phyloP scores from a whole-genome alignment of 2,888 invertebrate genomes.

The Calameuta pallipes region DNA sequence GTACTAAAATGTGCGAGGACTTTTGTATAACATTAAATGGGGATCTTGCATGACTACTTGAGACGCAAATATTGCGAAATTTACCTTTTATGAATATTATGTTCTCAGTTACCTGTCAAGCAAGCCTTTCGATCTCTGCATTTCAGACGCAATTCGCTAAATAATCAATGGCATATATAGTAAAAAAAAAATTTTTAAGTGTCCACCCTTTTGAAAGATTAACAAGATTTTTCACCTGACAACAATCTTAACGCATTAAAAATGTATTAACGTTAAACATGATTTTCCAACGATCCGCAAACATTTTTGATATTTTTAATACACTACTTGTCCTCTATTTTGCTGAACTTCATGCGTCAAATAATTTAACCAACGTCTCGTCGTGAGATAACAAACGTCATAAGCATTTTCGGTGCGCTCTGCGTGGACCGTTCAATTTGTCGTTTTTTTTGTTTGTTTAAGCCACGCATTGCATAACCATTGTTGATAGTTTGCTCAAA shows the following conservation, averaged over 20 bases:
- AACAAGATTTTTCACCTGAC: not conserved
- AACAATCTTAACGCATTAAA: not conserved
- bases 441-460: not conserved
- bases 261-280: not conserved
- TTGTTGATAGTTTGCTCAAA: not conserved
- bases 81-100: not conserved
- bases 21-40: constrained; percentile 3
- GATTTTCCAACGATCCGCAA: not conserved
- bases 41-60: not conserved
- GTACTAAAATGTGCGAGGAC: not conserved
- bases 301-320: not conserved
- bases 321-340: not conserved
- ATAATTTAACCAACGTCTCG: not conserved
- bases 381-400: not conserved
- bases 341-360: not conserved
- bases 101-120: not conserved
- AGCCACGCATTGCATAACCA: not conserved
- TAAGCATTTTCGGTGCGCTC: not conserved
- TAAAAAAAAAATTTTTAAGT: not conserved
- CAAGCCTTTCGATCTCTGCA: not conserved
- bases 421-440: not conserved
- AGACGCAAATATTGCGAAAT: not conserved
- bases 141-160: not conserved
- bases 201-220: not conserved
- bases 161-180: not conserved